phyloP scores from a whole-genome alignment of 2,888 invertebrate genomes.

The Melanchra persicariae region DNA sequence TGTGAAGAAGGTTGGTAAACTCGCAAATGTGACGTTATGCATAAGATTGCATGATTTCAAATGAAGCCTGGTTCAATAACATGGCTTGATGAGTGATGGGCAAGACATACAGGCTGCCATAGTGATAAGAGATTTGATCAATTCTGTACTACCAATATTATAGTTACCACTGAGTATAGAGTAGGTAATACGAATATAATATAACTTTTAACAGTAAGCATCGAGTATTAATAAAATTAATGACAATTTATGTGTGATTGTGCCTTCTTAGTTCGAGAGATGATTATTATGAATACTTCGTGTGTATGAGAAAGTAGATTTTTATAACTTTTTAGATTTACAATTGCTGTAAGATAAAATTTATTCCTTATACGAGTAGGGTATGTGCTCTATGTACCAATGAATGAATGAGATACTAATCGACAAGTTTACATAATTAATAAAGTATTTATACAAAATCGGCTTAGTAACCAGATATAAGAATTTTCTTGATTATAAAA shows the following conservation, averaged over 20 bases:
- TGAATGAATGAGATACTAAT: constrained; percentile 18
- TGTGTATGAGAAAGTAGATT: constrained; percentile 69
- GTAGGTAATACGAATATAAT: background rate
- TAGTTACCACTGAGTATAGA: constrained; percentile 23
- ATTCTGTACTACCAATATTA: constrained; percentile 10
- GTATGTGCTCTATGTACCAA: constrained; percentile 7
- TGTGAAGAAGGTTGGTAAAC: background rate
- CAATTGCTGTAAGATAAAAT: constrained; percentile 37
- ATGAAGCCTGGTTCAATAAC: background rate
- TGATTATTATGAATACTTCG: constrained; percentile 60
- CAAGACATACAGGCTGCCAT: too few relatives aligned
- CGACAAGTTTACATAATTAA: too few relatives aligned
- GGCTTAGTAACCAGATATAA: constrained; percentile 24
- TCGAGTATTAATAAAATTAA: constrained; percentile 63
- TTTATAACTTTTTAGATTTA: constrained; percentile 71
- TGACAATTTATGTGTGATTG: constrained; percentile 57
- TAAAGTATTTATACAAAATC: too few relatives aligned
- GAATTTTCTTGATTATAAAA: constrained; percentile 11
- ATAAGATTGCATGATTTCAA: background rate
- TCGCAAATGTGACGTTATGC: too few relatives aligned
- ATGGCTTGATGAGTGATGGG: background rate
- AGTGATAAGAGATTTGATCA: background rate
- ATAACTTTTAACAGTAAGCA: constrained; percentile 26
- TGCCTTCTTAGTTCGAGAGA: constrained; percentile 71
- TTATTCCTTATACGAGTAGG: constrained; percentile 30